Base-by-base conservation (phyloP, 2,113 vertebrate species). In the Notarius lentiginosus region DNA sequence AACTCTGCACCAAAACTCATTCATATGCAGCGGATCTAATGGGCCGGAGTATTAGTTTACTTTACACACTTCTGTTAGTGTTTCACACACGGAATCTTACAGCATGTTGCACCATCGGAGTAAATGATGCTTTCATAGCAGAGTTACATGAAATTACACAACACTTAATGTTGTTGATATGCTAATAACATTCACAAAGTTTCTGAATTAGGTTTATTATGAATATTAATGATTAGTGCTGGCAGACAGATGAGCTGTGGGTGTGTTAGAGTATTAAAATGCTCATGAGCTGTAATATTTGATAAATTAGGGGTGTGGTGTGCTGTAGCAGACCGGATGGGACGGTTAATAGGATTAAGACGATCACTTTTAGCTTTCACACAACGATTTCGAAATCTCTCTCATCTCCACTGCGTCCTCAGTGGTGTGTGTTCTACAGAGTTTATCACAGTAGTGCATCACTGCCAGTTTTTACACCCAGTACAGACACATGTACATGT, bases 91-190 rank as follows among this genome's bases (percentile, higher is more conserved):
- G 22, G 51, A 72, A 22, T 53, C 30, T 87, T 82, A 49, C 86
- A 83, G 70, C 34, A 20, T 56, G 80, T 87, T 87, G 86, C 86
- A 83, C 18, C 86, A 87, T 51, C 86, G 15, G 70, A 66, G 72
- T 34, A 61, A 82, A 73, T 63, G 72, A 85, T 86, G 75, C 73
- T 22, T 86, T 77, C 27, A 81, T 87, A 15, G 49, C 70, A 63
- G 72, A 73, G 56, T 61, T 87, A 58, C 70, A 80, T 65, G 81
- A 83, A 87, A 83, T 87, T 87, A 87, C 86, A 77, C 86, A 53
- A 80, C 81, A 60, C 47, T 82, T 87, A 83, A 82, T 77, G 61
- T 56, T 6, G 58, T 83, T 76, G 70, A 76, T 76, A 83, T 83
- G 86, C 86, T 87, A 83, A 87, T 76, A n/a, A 60, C 70, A 53